A percentile compares a stretch with the other conserved stretches of the same genome.
Evolutionary conservation across 2,113 vertebrate genomes (phyloP).

Genomic region (Eurystomus gularis): DNA sequence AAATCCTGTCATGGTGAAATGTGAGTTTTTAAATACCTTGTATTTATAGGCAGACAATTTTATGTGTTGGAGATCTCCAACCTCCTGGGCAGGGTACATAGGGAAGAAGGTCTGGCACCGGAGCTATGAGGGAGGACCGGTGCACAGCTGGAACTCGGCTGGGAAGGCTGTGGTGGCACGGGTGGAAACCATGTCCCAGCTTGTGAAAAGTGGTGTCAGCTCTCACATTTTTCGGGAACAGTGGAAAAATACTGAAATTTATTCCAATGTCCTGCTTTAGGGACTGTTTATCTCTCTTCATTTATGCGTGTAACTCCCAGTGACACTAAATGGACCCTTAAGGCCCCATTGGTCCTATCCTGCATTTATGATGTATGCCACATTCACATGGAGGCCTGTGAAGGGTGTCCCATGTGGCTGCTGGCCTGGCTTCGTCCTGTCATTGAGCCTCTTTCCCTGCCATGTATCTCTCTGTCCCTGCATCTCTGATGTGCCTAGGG

Average conservation of each 20-base stretch:
- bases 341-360: neutral
- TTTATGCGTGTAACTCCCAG: slow-evolving; percentile 48
- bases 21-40: neutral
- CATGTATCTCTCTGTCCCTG: neutral
- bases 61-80: neutral
- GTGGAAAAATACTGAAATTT: slow-evolving; percentile 28
- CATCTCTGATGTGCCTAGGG: neutral
- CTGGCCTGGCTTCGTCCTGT: neutral
- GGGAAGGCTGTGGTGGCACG: accelerated
- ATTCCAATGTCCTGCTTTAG: slow-evolving; percentile 35
- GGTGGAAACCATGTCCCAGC: neutral
- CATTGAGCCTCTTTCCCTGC: neutral
- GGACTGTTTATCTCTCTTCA: slow-evolving; percentile 33
- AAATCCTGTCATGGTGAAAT: neutral
- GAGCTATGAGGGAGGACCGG: neutral
- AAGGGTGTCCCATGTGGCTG: neutral
- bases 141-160: neutral
- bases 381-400: accelerated
- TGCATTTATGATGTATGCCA: neutral
- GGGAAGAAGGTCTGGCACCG: accelerated
- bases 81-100: neutral
- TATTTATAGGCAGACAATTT: neutral
- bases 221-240: neutral
- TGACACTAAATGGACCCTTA: slow-evolving; percentile 14
- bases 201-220: neutral